Evolutionary conservation across 2,888 invertebrate species (phyloP).

Genomic region (Omphaloscelis lunosa): DNA sequence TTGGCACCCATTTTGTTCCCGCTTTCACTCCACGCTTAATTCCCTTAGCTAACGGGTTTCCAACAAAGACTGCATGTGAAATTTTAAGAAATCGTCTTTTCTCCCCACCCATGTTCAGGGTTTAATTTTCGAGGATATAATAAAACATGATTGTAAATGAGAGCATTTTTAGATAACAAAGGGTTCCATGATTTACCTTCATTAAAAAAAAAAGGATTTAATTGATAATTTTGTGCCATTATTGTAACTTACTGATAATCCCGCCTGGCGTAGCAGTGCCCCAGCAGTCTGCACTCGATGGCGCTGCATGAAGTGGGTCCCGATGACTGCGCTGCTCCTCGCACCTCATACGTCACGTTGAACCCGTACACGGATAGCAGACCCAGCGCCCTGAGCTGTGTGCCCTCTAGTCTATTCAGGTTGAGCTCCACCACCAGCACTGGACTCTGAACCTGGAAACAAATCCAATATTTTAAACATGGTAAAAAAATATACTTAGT

Average conservation of each 20-base stretch:
- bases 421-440: constrained; percentile 95
- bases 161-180: background rate
- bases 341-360: constrained; percentile 97
- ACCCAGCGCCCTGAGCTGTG: constrained; percentile 95
- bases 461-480: background rate
- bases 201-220: background rate
- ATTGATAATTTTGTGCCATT: background rate
- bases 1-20: constrained; percentile 63
- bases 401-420: constrained; percentile 94
- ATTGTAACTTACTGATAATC: constrained; percentile 92
- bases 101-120: background rate
- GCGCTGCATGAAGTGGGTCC: constrained; percentile 93
- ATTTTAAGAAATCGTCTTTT: background rate
- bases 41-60: constrained; percentile 71
- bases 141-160: background rate
- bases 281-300: constrained; percentile 95
- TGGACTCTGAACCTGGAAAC: constrained; percentile 91
- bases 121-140: background rate
- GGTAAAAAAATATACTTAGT: background rate
- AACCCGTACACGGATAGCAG: constrained; percentile 97
- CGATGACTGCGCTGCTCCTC: constrained; percentile 84
- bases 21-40: constrained; percentile 72
- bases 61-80: background rate
- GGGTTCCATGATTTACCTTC: background rate
- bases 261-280: constrained; percentile 94